Evolutionary conservation across 2,113 vertebrate species (phyloP).

Genomic region (Coryphaenoides rupestris): DNA sequence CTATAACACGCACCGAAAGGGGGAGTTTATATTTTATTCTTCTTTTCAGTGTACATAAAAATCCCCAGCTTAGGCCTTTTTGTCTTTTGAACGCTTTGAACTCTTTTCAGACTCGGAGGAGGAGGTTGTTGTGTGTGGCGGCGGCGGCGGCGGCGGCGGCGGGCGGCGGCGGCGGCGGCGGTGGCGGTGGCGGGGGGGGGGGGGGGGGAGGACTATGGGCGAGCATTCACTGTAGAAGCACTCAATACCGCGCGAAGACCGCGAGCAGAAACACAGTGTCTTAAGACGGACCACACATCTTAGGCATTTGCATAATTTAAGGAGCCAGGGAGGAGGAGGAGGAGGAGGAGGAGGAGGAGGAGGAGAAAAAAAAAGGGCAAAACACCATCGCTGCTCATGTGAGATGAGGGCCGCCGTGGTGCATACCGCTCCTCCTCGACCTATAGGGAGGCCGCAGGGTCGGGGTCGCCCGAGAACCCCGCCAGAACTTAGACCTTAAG

Average conservation of each 20-base stretch:
- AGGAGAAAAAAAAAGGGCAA: conserved; percentile 49
- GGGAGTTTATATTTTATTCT: conserved; percentile 99
- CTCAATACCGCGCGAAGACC: conserved; percentile 96
- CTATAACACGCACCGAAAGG: conserved; percentile 93
- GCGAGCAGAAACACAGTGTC: conserved; percentile 99
- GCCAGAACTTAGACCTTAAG: too few species aligned
- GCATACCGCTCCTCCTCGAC: conserved; percentile 72
- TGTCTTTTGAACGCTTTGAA: conserved; percentile 99
- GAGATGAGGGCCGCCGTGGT: conserved; percentile 73
- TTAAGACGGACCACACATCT: conserved; percentile 99
- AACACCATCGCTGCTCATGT: conserved; percentile 73
- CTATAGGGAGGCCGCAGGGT: conserved; percentile 48
- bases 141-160: too few species aligned
- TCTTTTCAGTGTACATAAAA: conserved; percentile 99
- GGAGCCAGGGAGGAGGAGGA: conserved; percentile 62
- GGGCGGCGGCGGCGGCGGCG: too few species aligned
- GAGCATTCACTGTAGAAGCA: conserved; percentile 99
- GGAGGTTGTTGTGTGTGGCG: conserved; percentile 97
- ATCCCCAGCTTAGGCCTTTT: conserved; percentile 99
- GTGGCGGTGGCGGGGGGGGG: too few species aligned
- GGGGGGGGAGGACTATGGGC: conserved; percentile 90
- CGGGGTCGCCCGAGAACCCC: too few species aligned
- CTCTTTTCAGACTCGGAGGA: conserved; percentile 97
- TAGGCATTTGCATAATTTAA: conserved; percentile 98
- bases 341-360: too few species aligned